Evolutionary conservation across 2,888 invertebrate species (phyloP).

Genomic region (Phortica okadai): DNA sequence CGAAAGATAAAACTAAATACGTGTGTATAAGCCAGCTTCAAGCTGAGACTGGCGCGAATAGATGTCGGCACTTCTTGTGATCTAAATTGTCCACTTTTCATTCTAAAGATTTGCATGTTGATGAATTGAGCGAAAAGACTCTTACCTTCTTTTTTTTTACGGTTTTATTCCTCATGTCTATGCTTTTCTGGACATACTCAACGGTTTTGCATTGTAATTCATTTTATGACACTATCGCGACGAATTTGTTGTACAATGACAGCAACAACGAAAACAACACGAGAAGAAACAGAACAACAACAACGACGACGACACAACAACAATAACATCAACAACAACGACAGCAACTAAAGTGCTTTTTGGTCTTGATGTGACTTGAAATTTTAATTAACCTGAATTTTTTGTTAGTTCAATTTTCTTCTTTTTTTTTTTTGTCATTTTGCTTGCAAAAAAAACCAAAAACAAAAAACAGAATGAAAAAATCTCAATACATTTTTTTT

Average conservation of each 20-base stretch:
- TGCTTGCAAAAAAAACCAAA: constrained; percentile 37
- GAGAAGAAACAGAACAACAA: constrained; percentile 38
- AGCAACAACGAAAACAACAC: constrained; percentile 12
- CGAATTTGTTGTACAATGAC: constrained; percentile 27
- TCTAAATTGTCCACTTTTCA: too few relatives aligned
- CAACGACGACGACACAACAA: constrained; percentile 16
- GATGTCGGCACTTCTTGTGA: too few relatives aligned
- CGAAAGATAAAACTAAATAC: too few relatives aligned
- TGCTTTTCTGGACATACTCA: neutral
- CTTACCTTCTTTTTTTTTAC: neutral
- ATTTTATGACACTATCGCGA: constrained; percentile 31
- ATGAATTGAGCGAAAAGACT: constrained; percentile 60
- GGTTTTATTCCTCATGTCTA: neutral
- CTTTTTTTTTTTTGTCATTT: constrained; percentile 39
- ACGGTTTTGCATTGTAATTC: constrained; percentile 16
- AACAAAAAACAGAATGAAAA: constrained; percentile 47
- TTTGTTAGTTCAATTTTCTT: neutral
- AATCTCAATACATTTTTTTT: neutral
- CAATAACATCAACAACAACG: constrained; percentile 58
- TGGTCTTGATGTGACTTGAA: constrained; percentile 71
- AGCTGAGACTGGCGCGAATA: too few relatives aligned
- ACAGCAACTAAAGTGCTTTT: constrained; percentile 37
- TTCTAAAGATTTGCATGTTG: constrained; percentile 70
- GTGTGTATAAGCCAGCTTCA: too few relatives aligned
- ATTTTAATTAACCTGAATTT: constrained; percentile 57